These are phyloP conservation scores for Aethes cnicana DNA, from an alignment of 2,888 invertebrate species.

Conservation along the genomic window DNA sequence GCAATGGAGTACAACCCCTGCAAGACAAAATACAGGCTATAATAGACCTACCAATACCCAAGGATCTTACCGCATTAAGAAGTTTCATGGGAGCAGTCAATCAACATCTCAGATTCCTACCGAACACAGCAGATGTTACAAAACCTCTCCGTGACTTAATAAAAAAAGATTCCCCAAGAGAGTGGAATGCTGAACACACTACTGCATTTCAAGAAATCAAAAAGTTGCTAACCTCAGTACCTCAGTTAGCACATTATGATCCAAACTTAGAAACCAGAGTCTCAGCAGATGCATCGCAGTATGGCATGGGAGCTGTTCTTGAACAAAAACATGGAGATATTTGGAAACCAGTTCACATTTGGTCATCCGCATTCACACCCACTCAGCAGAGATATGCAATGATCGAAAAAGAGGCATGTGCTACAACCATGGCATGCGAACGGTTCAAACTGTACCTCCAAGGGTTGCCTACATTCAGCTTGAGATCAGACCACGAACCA, in stretches of 20 bases:
- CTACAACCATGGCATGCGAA: not conserved
- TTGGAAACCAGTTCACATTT: not conserved
- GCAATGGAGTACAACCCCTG: constrained; percentile 21
- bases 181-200: not conserved
- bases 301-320: not conserved
- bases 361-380: not conserved
- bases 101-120: constrained; percentile 39
- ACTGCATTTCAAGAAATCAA: not conserved
- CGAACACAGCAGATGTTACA: constrained; percentile 30
- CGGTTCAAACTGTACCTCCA: not conserved
- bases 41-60: constrained; percentile 32
- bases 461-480: not conserved
- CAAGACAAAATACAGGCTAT: constrained; percentile 23
- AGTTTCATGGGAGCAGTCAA: constrained; percentile 38
- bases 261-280: not conserved
- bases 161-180: constrained; percentile 15
- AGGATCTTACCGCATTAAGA: constrained; percentile 32
- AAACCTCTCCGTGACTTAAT: not conserved
- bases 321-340: not conserved
- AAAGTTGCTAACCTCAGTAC: not conserved
- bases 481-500: constrained; percentile 39
- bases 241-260: not conserved
- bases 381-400: not conserved
- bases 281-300: not conserved
- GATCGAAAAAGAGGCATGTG: constrained; percentile 1